Conservation (phyloP, 1,140 invertebrate species). For the Tetragonula clypearis region DNA sequence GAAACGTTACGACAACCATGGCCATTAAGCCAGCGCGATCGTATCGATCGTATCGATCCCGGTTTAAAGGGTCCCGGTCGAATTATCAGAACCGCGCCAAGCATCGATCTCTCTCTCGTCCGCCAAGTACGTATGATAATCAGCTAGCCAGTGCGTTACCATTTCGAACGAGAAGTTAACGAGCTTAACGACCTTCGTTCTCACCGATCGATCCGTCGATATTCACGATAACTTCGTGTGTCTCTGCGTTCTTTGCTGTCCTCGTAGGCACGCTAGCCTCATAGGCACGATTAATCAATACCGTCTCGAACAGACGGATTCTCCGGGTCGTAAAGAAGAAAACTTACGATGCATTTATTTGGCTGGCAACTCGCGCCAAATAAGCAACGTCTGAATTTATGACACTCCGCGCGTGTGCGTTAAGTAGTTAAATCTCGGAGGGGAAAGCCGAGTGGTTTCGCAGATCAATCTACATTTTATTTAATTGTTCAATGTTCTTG, state of each 20-base stretch:
- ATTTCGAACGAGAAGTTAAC: conserved; percentile 57
- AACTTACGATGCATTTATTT: conserved; percentile 21
- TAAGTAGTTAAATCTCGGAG: not conserved
- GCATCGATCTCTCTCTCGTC: not conserved
- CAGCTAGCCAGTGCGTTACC: conserved; percentile 3
- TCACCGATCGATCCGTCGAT: conserved; percentile 34
- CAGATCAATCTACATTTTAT: not conserved
- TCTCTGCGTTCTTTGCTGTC: not conserved
- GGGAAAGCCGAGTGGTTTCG: not conserved
- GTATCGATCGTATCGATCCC: conserved; percentile 5
- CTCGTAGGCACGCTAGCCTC: too few species aligned
- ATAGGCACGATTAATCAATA: conserved; percentile 36
- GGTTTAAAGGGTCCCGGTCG: not conserved
- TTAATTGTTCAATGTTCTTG: not conserved
- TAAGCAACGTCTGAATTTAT: not conserved
- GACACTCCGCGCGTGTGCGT: too few species aligned
- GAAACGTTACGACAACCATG: not conserved
- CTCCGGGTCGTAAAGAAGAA: not conserved
- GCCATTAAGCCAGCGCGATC: not conserved
- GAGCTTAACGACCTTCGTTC: conserved; percentile 52
- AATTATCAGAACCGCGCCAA: not conserved
- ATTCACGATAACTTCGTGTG: not conserved
- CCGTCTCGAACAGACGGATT: not conserved
- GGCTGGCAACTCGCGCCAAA: not conserved
- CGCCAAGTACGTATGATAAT: conserved; percentile 24